These are phyloP conservation scores for Limulus polyphemus DNA, from an alignment of 2,888 invertebrate genomes.

Conservation along the genomic window DNA sequence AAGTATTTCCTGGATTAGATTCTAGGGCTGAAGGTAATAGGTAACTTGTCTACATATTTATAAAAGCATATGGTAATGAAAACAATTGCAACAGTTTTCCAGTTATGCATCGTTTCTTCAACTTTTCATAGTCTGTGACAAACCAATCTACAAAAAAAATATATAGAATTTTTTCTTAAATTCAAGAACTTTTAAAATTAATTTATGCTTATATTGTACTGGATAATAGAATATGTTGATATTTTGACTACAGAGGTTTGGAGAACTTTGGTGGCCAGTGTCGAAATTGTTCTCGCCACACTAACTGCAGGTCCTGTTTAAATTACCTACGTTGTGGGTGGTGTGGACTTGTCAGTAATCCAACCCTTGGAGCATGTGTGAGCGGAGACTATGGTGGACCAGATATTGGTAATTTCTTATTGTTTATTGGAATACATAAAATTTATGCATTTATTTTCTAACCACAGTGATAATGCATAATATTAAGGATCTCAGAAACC, in stretches of 20 bases:
- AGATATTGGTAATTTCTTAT: constrained; percentile 30
- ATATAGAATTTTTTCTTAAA: background rate
- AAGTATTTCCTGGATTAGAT: too few relatives aligned
- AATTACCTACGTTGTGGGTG: constrained; percentile 81
- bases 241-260: background rate
- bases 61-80: too few relatives aligned
- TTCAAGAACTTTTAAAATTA: background rate
- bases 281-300: constrained; percentile 31
- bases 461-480: too few relatives aligned
- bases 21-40: too few relatives aligned
- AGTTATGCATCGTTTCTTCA: too few relatives aligned
- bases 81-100: too few relatives aligned
- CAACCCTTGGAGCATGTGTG: constrained; percentile 70
- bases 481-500: too few relatives aligned
- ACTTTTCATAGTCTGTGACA: too few relatives aligned
- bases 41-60: too few relatives aligned
- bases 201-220: background rate
- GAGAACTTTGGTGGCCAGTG: constrained; percentile 25
- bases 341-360: constrained; percentile 80
- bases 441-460: too few relatives aligned
- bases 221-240: background rate
- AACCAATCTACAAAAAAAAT: background rate
- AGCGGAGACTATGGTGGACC: constrained; percentile 75
- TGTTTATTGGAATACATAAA: too few relatives aligned
- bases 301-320: constrained; percentile 46